phyloP scores from a whole-genome alignment of 2,888 invertebrate genomes.

The Ormyrus pomaceus region DNA sequence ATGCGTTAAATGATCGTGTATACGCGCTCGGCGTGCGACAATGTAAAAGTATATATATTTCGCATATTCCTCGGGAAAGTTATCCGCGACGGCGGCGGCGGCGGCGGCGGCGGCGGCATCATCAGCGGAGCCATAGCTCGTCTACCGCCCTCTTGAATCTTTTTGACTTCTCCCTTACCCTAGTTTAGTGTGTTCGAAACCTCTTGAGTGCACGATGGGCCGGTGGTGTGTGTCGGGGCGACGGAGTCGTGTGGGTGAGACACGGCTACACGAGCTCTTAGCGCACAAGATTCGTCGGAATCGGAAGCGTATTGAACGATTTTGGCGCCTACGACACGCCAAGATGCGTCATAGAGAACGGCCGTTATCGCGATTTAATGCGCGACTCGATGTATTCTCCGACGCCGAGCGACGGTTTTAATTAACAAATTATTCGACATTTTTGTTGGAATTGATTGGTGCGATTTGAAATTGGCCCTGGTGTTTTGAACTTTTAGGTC shows the following conservation, averaged over 20 bases:
- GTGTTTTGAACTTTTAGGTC: too few species aligned
- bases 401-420: too few species aligned
- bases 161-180: constrained; percentile 39
- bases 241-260: neutral
- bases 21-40: too few species aligned
- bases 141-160: constrained; percentile 32
- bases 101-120: neutral
- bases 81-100: neutral
- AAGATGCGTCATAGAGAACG: neutral
- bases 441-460: neutral
- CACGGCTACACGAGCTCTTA: constrained; percentile 8
- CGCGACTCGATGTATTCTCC: too few species aligned
- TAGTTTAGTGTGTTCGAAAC: constrained; percentile 40
- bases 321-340: constrained; percentile 15
- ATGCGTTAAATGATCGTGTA: too few species aligned
- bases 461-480: too few species aligned
- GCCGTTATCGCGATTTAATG: neutral
- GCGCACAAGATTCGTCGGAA: constrained; percentile 42
- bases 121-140: neutral
- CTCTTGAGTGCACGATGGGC: constrained; percentile 24
- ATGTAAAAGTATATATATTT: too few species aligned
- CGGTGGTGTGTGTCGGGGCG: neutral
- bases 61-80: too few species aligned
- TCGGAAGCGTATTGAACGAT: constrained; percentile 46
- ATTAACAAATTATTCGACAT: neutral